A percentile compares a stretch with the other conserved stretches of the same genome.
phyloP scores from a whole-genome alignment of 2,113 vertebrate genomes.

The Zapornia atra region DNA sequence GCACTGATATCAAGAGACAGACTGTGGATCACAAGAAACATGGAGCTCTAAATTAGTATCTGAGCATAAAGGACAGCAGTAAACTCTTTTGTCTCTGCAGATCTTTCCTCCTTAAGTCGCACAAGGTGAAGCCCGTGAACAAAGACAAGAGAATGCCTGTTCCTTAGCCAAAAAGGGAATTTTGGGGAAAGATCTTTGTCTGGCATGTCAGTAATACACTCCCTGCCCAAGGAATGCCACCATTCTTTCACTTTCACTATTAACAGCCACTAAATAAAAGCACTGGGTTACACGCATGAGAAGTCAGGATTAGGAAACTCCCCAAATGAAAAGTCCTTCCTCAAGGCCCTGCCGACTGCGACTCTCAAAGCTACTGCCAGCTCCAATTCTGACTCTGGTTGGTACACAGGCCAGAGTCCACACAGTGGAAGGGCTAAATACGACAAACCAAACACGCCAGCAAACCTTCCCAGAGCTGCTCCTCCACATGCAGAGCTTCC shows the following conservation, averaged over 20 bases:
- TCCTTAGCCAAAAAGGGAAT: background rate
- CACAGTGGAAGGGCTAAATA: background rate
- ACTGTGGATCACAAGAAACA: constrained; percentile 34
- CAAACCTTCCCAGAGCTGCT: background rate
- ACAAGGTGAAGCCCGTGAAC: background rate
- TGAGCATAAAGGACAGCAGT: background rate
- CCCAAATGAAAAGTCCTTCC: background rate
- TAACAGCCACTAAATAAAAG: background rate
- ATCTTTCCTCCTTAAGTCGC: background rate
- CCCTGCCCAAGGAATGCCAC: background rate
- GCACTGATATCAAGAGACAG: background rate
- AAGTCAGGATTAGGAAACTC: accelerated
- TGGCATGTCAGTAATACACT: background rate
- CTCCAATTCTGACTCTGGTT: accelerated
- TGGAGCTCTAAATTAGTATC: constrained; percentile 29
- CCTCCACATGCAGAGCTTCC: background rate
- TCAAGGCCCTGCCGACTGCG: accelerated
- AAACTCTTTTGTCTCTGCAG: background rate
- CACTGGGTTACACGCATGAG: accelerated
- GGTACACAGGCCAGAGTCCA: background rate
- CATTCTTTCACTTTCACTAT: background rate
- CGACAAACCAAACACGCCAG: accelerated
- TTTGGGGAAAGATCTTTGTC: background rate
- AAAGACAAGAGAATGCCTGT: background rate
- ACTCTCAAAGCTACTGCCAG: background rate